Base-by-base conservation (phyloP, 2,888 invertebrate genomes). In the Cylloceria caligata region DNA sequence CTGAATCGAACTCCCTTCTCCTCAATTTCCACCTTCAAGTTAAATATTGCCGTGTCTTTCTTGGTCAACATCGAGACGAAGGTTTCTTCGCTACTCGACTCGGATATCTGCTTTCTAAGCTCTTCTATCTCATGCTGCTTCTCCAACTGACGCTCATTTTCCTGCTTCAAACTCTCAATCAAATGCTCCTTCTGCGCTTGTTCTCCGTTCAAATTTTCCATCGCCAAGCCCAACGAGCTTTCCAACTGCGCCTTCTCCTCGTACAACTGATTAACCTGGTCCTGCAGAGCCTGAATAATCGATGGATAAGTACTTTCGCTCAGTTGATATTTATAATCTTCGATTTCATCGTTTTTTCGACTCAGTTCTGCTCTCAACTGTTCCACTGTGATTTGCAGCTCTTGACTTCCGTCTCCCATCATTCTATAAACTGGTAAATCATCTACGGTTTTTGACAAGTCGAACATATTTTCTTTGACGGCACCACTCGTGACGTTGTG, bases 311-410 rank as follows among this genome's bases (percentile, higher is more conserved):
- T 89, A 62, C 87, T 90, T 47, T 91, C 89, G 74, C 93, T 94
- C 83, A 96, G 92, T 89, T 96, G 96, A 85, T 95, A 95, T 88
- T 95, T 96, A 11, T 96, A 92, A 6, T 95, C 94, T 13, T 96
- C 95, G 86, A 96, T 96, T 92, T 96, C 96, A 79, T 95, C 92
- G 88, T 96, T 96, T 90, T 96, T 96, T 72, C 94, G 94, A 90
- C 95, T 96, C 16, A 88, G 64, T 16, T 85, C 84, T 2, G 47
- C 72, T 42, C 79, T 85, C 67, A 87, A 75, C n/a, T 36, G 62
- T 9, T 81, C 74, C 0, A 84, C 6, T 0, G 57, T 67, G 45
- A 16, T 16, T 34, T 69, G 16, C 16, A 80, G 39, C 7, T 67
- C 68, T 4, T 68, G 76, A n/a, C 68, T 82, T 3, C 73, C 65